Percentiles rank a stretch among this genome's conserved stretches.
Conservation (phyloP, 2,888 invertebrate species). For the Ophion slaviceki region DNA sequence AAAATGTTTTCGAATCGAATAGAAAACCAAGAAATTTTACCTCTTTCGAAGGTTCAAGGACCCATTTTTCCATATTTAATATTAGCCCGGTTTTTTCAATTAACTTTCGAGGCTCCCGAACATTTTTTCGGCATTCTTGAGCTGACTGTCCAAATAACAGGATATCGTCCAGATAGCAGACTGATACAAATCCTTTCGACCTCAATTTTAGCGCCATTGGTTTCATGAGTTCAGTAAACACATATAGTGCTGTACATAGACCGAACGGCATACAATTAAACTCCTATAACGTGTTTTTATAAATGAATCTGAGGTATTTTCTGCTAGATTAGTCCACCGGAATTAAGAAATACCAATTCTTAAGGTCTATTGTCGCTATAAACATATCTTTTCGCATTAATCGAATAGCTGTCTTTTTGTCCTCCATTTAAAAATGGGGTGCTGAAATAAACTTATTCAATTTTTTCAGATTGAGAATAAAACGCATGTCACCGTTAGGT, state of each 20-base stretch:
- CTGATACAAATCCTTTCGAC: slow-evolving; percentile 7
- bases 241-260: slow-evolving; percentile 9
- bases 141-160: neutral
- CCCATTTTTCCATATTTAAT: neutral
- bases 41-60: slow-evolving; percentile 4
- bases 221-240: slow-evolving; percentile 26
- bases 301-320: slow-evolving; percentile 46
- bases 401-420: slow-evolving; percentile 66
- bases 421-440: slow-evolving; percentile 70
- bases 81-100: neutral
- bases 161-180: slow-evolving; percentile 7
- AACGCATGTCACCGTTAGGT: slow-evolving; percentile 64
- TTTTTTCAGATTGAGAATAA: slow-evolving; percentile 68
- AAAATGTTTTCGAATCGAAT: neutral
- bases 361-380: slow-evolving; percentile 2
- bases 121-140: slow-evolving; percentile 7
- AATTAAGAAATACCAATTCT: slow-evolving; percentile 2
- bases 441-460: slow-evolving; percentile 40
- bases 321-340: slow-evolving; percentile 20
- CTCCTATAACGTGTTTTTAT: slow-evolving; percentile 17
- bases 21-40: neutral
- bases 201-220: slow-evolving; percentile 13
- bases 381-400: slow-evolving; percentile 44
- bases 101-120: neutral
- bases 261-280: slow-evolving; percentile 26